Conservation (phyloP, 1,140 invertebrate genomes). For the Drosophila ironensis region DNA sequence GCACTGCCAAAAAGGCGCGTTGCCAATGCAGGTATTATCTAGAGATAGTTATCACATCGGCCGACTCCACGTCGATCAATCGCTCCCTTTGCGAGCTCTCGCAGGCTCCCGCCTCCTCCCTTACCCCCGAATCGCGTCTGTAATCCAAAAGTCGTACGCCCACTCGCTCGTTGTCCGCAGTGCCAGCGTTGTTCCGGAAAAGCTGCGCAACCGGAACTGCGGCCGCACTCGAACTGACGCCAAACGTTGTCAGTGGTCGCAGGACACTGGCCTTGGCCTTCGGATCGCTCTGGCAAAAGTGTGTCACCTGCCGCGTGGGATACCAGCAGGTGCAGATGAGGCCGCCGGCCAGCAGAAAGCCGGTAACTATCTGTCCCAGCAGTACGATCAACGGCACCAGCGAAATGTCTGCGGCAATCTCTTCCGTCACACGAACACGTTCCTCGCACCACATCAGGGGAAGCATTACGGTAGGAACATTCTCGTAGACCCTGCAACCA, state of each 20-base stretch:
- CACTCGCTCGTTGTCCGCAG: constrained; percentile 41
- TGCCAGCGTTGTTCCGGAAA: constrained; percentile 13
- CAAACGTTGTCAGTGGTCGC: constrained; percentile 49
- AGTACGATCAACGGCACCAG: constrained; percentile 67
- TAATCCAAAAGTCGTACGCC: constrained; percentile 64
- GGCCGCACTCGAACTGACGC: neutral
- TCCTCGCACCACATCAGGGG: constrained; percentile 91
- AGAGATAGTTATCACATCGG: constrained; percentile 61
- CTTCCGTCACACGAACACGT: constrained; percentile 84
- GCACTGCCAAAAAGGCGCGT: constrained; percentile 45
- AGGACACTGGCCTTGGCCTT: constrained; percentile 60
- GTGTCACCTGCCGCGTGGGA: constrained; percentile 64
- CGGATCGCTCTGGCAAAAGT: constrained; percentile 67
- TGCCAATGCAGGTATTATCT: constrained; percentile 60
- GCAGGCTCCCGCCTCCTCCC: constrained; percentile 1
- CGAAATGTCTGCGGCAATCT: constrained; percentile 81
- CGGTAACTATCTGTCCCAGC: constrained; percentile 70
- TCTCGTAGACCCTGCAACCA: constrained; percentile 85
- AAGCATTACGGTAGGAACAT: constrained; percentile 87
- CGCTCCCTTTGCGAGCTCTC: constrained; percentile 37
- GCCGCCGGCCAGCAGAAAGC: constrained; percentile 65
- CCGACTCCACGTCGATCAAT: constrained; percentile 32
- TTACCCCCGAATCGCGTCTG: constrained; percentile 47
- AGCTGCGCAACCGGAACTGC: constrained; percentile 3
- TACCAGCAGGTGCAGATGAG: constrained; percentile 77